Evolutionary conservation across 2,888 invertebrate species (phyloP), one percentile per base, ranked within the genome.

Genomic region (Himalopsyche tibetana): DNA sequence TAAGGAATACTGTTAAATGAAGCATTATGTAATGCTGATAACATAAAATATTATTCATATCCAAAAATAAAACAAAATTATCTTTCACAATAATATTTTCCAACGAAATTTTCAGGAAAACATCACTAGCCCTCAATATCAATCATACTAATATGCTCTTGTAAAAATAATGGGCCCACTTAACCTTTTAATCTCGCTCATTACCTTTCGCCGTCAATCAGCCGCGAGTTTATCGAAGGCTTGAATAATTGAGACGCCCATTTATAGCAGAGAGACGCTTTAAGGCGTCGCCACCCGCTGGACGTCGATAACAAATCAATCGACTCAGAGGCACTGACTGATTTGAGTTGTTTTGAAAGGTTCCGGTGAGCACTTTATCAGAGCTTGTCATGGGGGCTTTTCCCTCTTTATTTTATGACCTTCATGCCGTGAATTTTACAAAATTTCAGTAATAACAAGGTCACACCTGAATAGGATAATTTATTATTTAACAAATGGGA

Each of bases 241-340:
- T 63, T 63, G 28, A 63, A 63, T 63, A 63, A 63, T 63, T 63
- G 63, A 63, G 63, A 63, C 19, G 63, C 28, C 28, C 28, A 19
- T 63, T 63, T 63, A 63, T 63, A 63, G 63, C 19, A 9, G 8
- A 63, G 28, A n/a, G n/a, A 63, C 19, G 63, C 63, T 63, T 63
- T 63, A 28, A 28, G 63, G 63, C 63, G 63, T 63, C 63, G n/a
- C 63, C 63, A 19, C 63, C 28, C 63, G 63, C 63, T 63, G 63
- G 63, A 63, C 87, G 42, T 84, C 87, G 87, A 87, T 87, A 87
- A 87, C 85, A 82, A 84, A 55, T 86, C 87, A 80, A 84, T 87
- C 84, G 82, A 82, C 55, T 82, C 84, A 74, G 55, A 83, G 63
- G 81, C 84, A 63, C 87, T 40, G 82, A 87, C 83, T 87, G 85